Percentiles rank a stretch among this genome's conserved stretches.
Evolutionary conservation across 2,113 vertebrate genomes (phyloP).

Genomic region (Synchiropus splendidus): DNA sequence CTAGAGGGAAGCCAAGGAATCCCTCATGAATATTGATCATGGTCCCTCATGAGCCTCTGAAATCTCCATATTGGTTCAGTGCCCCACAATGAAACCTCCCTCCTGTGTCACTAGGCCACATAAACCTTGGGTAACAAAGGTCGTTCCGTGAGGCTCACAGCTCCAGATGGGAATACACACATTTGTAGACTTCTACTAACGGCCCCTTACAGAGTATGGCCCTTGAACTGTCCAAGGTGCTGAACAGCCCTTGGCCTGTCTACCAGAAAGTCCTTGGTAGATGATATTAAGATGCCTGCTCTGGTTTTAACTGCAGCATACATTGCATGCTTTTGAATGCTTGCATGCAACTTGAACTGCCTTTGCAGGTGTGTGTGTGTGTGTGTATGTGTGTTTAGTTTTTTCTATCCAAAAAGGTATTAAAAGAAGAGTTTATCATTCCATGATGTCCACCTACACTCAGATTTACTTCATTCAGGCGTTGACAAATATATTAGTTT

Average conservation of each 20-base stretch:
- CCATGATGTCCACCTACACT: not conserved
- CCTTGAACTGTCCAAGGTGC: conserved; percentile 23
- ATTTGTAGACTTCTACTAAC: conserved; percentile 10
- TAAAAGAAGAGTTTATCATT: too few relatives aligned
- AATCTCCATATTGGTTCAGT: conserved; percentile 38
- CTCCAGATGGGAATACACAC: conserved; percentile 14
- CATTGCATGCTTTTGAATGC: too few relatives aligned
- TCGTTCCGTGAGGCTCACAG: conserved; percentile 14
- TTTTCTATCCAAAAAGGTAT: too few relatives aligned
- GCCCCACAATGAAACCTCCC: conserved; percentile 29
- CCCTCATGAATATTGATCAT: conserved; percentile 49
- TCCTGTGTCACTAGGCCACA: conserved; percentile 18
- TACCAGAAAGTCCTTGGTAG: not conserved
- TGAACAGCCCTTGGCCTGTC: conserved; percentile 10
- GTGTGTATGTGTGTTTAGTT: too few relatives aligned
- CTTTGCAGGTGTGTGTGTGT: too few relatives aligned
- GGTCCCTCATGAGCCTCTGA: conserved; percentile 32
- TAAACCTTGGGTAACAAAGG: conserved; percentile 17
- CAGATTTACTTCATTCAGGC: conserved; percentile 33
- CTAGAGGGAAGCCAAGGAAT: conserved; percentile 45
- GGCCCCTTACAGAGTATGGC: conserved; percentile 1
- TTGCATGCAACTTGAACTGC: too few relatives aligned
- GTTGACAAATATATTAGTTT: conserved; percentile 44
- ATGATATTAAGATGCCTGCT: too few relatives aligned
- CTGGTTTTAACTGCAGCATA: too few relatives aligned